phyloP scores from a whole-genome alignment of 2,888 invertebrate genomes.

The Ichneumon xanthorius region DNA sequence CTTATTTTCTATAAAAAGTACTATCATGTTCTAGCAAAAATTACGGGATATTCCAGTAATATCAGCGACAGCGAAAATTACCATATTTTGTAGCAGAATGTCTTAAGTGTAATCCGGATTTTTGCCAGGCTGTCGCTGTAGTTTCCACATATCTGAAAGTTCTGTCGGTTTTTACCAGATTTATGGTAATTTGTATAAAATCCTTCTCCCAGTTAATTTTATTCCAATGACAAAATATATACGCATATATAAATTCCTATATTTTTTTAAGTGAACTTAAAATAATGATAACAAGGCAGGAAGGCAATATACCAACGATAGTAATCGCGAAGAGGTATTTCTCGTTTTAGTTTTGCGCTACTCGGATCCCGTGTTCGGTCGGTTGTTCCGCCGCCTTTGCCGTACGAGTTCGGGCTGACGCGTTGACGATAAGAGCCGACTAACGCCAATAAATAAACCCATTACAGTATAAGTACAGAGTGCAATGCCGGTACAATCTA shows the following conservation, averaged over 20 bases:
- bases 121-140: no score
- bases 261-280: neutral
- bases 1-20: no score
- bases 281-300: conserved; percentile 23
- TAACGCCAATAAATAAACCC: conserved; percentile 71
- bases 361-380: conserved; percentile 15
- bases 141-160: no score
- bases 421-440: conserved; percentile 66
- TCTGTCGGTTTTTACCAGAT: no score
- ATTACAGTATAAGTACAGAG: conserved; percentile 62
- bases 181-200: no score
- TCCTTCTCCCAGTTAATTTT: no score
- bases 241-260: no score
- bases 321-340: conserved; percentile 1
- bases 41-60: no score
- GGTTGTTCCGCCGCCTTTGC: conserved; percentile 43
- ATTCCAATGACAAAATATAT: neutral
- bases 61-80: no score
- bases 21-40: no score
- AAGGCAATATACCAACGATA: conserved; percentile 26
- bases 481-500: conserved; percentile 42
- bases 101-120: no score
- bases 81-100: no score
- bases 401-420: conserved; percentile 65
- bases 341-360: conserved; percentile 33